A percentile compares a stretch with the other conserved stretches of the same genome.
phyloP scores from a whole-genome alignment of 2,888 invertebrate genomes.

The Lutraria lutraria region DNA sequence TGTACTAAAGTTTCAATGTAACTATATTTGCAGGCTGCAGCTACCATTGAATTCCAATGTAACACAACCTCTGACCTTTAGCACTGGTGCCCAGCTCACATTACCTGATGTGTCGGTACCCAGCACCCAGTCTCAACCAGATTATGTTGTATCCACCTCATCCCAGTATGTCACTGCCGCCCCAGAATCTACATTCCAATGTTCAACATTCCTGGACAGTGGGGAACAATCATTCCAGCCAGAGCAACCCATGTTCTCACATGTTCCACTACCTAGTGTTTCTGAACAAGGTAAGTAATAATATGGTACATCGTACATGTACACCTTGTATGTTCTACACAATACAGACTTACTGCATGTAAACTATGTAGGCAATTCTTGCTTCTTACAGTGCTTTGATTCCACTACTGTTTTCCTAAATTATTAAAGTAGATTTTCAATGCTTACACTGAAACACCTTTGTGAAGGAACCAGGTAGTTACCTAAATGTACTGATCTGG shows the following conservation, averaged over 20 bases:
- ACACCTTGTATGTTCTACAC: too few species aligned
- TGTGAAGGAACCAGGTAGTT: too few species aligned
- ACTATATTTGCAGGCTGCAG: slow-evolving; percentile 57
- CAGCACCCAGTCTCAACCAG: slow-evolving; percentile 37
- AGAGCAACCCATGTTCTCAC: slow-evolving; percentile 56
- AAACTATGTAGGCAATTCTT: too few species aligned
- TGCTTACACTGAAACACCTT: too few species aligned
- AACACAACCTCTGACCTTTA: slow-evolving; percentile 43
- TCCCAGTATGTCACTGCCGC: slow-evolving; percentile 50
- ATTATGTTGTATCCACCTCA: slow-evolving; percentile 26
- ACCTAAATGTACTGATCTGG: too few species aligned
- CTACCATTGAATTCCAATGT: slow-evolving; percentile 41
- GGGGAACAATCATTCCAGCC: slow-evolving; percentile 30
- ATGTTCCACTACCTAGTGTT: slow-evolving; percentile 47
- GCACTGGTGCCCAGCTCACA: slow-evolving; percentile 34
- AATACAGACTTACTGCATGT: too few species aligned
- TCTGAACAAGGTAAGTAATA: slow-evolving; percentile 45
- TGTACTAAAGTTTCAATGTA: too few species aligned
- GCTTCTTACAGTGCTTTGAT: too few species aligned
- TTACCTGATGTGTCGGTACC: slow-evolving; percentile 51
- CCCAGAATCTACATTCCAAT: slow-evolving; percentile 53
- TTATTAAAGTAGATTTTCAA: too few species aligned
- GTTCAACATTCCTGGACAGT: slow-evolving; percentile 48
- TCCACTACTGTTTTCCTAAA: too few species aligned
- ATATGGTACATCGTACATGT: not conserved